phyloP scores from a whole-genome alignment of 1,140 invertebrate species.

The Diabrotica virgifera region DNA sequence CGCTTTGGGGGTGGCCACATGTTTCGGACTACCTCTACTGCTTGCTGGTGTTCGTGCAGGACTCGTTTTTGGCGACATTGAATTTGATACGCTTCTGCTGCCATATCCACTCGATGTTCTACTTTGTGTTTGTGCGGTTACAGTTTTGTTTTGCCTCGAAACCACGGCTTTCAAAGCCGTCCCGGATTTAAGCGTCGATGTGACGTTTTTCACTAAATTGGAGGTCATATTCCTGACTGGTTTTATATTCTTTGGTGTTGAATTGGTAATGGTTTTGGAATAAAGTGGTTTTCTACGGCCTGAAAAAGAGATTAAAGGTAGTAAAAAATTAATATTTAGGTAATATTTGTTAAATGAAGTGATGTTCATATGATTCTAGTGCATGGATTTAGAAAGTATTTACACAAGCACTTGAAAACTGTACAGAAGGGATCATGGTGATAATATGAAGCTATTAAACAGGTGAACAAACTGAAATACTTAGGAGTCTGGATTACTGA shows the following conservation, averaged over 20 bases:
- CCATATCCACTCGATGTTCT: slow-evolving; percentile 32
- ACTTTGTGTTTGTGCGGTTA: slow-evolving; percentile 24
- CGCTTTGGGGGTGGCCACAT: slow-evolving; percentile 10
- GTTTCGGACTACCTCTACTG: slow-evolving; percentile 31
- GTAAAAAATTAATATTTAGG: no score
- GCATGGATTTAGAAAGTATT: no score
- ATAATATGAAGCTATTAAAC: no score
- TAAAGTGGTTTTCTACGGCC: slow-evolving; percentile 68
- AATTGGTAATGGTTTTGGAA: slow-evolving; percentile 44
- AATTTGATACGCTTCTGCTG: slow-evolving; percentile 10
- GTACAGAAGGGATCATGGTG: no score
- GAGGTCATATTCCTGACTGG: slow-evolving; percentile 37
- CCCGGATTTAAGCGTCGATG: slow-evolving; percentile 33
- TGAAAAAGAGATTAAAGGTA: background rate
- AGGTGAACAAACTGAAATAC: no score
- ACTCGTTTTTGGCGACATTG: slow-evolving; percentile 38
- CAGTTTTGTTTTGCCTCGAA: slow-evolving; percentile 27
- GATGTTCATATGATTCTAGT: no score
- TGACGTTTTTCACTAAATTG: slow-evolving; percentile 41
- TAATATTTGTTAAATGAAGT: no score
- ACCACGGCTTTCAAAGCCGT: slow-evolving; percentile 31
- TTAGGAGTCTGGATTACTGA: no score
- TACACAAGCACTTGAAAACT: no score
- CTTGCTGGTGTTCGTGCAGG: slow-evolving; percentile 23
- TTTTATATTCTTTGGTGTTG: slow-evolving; percentile 33